Percentiles rank a stretch among this genome's conserved stretches.
phyloP scores from a whole-genome alignment of 1,140 invertebrate genomes.

The Thaumetopoea pityocampa region DNA sequence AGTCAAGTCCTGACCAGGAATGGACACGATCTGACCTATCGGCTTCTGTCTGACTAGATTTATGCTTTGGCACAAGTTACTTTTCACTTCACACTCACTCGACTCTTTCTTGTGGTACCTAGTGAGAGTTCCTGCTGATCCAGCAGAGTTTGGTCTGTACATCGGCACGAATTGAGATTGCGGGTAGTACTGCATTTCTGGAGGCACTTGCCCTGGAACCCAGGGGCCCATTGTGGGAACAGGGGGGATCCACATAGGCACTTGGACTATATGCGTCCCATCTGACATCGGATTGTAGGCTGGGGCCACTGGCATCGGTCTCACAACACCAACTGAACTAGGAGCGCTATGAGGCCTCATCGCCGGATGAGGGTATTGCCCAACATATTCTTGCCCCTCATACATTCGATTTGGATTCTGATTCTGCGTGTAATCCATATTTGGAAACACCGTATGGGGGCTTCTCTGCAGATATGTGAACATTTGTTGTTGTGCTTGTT shows the following conservation, averaged over 20 bases:
- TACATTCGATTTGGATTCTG: conserved; percentile 41
- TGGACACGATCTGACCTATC: conserved; percentile 67
- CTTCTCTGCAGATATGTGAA: conserved; percentile 62
- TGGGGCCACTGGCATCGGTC: conserved; percentile 50
- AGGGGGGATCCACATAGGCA: conserved; percentile 62
- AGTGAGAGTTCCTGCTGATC: conserved; percentile 61
- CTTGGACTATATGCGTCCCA: conserved; percentile 58
- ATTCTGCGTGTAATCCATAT: conserved; percentile 47
- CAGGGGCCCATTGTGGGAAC: conserved; percentile 58
- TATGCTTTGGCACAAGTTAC: conserved; percentile 72
- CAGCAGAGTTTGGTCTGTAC: conserved; percentile 59
- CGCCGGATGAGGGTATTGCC: conserved; percentile 51
- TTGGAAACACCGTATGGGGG: conserved; percentile 58
- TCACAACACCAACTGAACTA: conserved; percentile 48
- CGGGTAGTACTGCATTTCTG: conserved; percentile 66
- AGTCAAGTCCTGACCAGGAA: conserved; percentile 63
- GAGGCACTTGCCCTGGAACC: conserved; percentile 44
- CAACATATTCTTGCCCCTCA: conserved; percentile 47
- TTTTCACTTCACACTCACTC: conserved; percentile 54
- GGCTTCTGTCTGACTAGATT: conserved; percentile 72
- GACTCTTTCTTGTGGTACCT: conserved; percentile 62
- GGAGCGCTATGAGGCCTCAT: conserved; percentile 62
- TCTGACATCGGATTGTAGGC: conserved; percentile 42
- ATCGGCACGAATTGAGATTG: conserved; percentile 66
- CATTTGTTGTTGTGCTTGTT: conserved; percentile 74